These are phyloP conservation scores for Spilarctia lutea DNA, from an alignment of 2,888 invertebrate genomes.

Conservation along the genomic window DNA sequence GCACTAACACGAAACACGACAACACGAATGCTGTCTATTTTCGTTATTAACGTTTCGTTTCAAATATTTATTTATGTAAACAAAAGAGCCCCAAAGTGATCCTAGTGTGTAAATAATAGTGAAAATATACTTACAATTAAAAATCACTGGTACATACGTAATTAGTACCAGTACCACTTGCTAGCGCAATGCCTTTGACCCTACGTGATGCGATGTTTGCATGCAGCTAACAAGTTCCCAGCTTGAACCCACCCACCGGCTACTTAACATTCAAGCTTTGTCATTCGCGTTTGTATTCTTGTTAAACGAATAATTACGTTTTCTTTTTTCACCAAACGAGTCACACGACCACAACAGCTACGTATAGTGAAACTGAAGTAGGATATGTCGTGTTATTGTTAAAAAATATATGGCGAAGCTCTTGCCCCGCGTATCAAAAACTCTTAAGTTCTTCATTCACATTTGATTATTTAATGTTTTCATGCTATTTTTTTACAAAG, in stretches of 20 bases:
- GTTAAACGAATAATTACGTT: constrained; percentile 8
- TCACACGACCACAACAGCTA: background rate
- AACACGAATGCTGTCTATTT: too few relatives aligned
- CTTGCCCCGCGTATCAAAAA: background rate
- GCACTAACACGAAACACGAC: too few relatives aligned
- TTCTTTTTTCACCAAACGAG: background rate
- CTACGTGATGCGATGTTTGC: constrained; percentile 1
- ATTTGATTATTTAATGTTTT: background rate
- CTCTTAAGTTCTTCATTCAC: background rate
- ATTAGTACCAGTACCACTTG: background rate
- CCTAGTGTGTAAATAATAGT: too few relatives aligned
- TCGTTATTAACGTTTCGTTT: too few relatives aligned
- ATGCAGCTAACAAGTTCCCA: constrained; percentile 13
- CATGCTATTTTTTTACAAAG: background rate
- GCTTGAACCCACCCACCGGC: background rate
- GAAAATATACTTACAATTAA: background rate
- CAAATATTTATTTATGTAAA: too few relatives aligned
- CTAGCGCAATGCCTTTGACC: background rate
- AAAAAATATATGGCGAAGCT: background rate
- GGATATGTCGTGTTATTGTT: background rate
- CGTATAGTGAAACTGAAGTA: background rate
- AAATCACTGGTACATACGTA: background rate
- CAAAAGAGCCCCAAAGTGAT: too few relatives aligned
- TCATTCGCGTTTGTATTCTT: constrained; percentile 9
- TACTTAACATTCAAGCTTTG: constrained; percentile 1